Percentiles rank a stretch among this genome's conserved stretches.
phyloP scores from a whole-genome alignment of 2,113 vertebrate species.

The Gallinago paraguaiae region DNA sequence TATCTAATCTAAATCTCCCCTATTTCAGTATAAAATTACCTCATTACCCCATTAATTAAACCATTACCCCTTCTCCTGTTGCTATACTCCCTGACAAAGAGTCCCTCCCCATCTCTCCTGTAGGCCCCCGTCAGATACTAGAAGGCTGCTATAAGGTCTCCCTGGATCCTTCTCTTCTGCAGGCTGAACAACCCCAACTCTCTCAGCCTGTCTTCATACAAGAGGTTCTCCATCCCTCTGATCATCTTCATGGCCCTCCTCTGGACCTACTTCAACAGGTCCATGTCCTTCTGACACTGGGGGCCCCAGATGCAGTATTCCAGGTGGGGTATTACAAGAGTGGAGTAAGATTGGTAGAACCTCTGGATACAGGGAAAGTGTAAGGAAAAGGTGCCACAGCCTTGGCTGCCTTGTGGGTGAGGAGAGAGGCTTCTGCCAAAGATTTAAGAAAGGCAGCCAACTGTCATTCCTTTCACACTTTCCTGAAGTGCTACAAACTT shows the following conservation, averaged over 20 bases:
- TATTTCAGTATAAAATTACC: not conserved
- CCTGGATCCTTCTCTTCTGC: not conserved
- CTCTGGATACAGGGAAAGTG: not conserved
- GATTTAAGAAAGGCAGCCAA: not conserved
- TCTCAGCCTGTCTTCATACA: not conserved
- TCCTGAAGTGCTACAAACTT: constrained; percentile 28
- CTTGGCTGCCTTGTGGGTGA: not conserved
- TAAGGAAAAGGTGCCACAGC: not conserved
- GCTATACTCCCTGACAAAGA: not conserved
- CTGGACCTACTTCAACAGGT: not conserved
- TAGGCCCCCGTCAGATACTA: not conserved
- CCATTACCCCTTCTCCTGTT: not conserved
- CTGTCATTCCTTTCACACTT: constrained; percentile 44
- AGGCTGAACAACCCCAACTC: not conserved
- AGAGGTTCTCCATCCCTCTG: not conserved
- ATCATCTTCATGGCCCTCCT: not conserved
- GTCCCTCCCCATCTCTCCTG: no score
- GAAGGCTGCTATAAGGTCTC: not conserved
- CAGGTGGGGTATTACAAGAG: not conserved
- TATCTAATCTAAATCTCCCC: not conserved
- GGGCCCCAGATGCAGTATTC: not conserved
- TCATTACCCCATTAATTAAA: not conserved
- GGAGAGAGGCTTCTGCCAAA: not conserved
- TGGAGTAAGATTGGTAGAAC: not conserved
- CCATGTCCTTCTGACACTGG: not conserved